Conservation (phyloP, 2,888 invertebrate species). For the Xylota segnis region DNA sequence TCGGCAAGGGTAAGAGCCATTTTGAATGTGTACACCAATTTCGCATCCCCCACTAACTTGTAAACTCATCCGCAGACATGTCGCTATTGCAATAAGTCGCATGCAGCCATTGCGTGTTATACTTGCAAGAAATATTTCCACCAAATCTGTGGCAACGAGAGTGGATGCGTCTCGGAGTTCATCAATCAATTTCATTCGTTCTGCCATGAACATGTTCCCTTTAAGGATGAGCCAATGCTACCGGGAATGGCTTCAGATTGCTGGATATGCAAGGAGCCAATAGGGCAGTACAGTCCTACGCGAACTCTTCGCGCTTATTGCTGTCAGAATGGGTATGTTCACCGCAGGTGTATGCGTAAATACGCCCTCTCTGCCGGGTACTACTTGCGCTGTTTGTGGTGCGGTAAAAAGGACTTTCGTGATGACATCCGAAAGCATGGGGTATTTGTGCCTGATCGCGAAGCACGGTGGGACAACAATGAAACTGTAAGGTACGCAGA, state of each 20-base stretch:
- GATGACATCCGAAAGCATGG: conserved; percentile 80
- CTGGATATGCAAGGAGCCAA: conserved; percentile 79
- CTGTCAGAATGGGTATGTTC: conserved; percentile 81
- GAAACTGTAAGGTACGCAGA: conserved; percentile 90
- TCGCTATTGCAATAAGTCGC: conserved; percentile 77
- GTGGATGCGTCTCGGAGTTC: conserved; percentile 79
- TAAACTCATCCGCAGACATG: conserved; percentile 75
- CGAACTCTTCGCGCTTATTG: conserved; percentile 79
- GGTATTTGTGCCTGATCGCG: conserved; percentile 86
- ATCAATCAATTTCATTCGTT: conserved; percentile 79
- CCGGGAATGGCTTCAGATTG: conserved; percentile 72
- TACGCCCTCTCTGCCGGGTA: conserved; percentile 82
- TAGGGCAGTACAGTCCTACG: conserved; percentile 69
- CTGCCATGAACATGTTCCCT: conserved; percentile 79
- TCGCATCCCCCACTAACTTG: not conserved
- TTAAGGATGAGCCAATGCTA: conserved; percentile 76
- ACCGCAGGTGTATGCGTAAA: conserved; percentile 80
- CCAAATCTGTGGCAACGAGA: conserved; percentile 78
- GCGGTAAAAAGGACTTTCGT: conserved; percentile 79
- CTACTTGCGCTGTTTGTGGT: conserved; percentile 82
- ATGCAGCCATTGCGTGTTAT: conserved; percentile 80
- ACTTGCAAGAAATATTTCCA: conserved; percentile 80
- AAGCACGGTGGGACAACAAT: conserved; percentile 91
- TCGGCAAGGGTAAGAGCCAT: conserved; percentile 87
- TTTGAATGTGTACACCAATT: not conserved